Percentiles rank a stretch among this genome's conserved stretches.
These are phyloP conservation scores for Acrocyrtus sp. DNA, from an alignment of 2,888 invertebrate species.

Conservation along the genomic window DNA sequence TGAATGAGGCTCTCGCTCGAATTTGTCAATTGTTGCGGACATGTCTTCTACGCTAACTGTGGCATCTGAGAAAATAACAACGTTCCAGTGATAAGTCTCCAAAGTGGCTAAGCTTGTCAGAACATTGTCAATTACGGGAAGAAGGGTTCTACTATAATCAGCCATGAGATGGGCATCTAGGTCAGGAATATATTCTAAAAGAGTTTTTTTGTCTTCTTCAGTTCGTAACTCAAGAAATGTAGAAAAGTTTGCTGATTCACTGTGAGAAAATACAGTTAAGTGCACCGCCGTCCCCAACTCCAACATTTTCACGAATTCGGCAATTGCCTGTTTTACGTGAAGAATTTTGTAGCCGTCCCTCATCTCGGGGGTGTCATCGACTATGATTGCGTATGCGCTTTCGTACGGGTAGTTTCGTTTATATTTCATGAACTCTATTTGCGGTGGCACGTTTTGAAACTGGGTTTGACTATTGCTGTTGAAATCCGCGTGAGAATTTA, in stretches of 20 bases:
- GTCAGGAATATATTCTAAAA: conserved; percentile 17
- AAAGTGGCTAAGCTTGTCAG: neutral
- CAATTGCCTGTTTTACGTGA: conserved; percentile 52
- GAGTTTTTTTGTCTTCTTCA: neutral
- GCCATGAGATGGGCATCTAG: too few species aligned
- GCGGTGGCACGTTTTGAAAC: neutral
- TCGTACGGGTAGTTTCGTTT: neutral
- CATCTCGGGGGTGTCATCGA: conserved; percentile 42
- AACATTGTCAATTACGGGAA: neutral
- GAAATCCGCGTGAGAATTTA: conserved; percentile 71
- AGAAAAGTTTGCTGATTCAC: neutral
- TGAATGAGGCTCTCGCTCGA: conserved; percentile 18
- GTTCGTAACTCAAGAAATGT: too few species aligned
- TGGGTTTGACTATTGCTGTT: conserved; percentile 35
- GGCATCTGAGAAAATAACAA: neutral
- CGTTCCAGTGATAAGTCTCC: conserved; percentile 17
- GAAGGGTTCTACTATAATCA: too few species aligned
- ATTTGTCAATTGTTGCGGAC: conserved; percentile 11
- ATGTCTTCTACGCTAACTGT: neutral
- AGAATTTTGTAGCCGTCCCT: conserved; percentile 11
- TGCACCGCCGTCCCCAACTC: conserved; percentile 2
- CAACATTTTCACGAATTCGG: conserved; percentile 35
- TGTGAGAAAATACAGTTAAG: conserved; percentile 4
- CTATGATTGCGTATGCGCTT: conserved; percentile 44
- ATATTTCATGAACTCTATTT: neutral